A percentile compares a stretch with the other conserved stretches of the same genome.
Evolutionary conservation across 1,140 invertebrate species (phyloP).

Genomic region (Drosophila equinoxialis): DNA sequence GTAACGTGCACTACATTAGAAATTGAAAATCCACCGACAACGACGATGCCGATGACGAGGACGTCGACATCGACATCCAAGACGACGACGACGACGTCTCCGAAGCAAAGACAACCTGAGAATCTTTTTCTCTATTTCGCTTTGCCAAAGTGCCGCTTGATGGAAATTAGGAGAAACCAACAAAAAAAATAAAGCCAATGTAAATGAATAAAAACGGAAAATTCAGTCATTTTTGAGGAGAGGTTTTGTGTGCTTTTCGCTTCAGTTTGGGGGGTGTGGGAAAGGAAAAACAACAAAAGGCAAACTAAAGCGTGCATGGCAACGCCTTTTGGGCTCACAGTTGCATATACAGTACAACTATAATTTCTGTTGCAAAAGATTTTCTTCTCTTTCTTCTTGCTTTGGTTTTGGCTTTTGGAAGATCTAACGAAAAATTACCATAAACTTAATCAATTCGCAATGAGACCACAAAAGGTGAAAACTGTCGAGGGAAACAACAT

Average conservation of each 20-base stretch:
- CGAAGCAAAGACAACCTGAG: conserved; percentile 72
- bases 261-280: conserved; percentile 51
- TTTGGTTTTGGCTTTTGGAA: conserved; percentile 16
- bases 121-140: conserved; percentile 62
- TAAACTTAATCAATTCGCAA: conserved; percentile 82
- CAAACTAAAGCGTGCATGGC: conserved; percentile 66
- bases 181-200: too few relatives aligned
- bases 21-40: conserved; percentile 79
- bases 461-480: conserved; percentile 71
- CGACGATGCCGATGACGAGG: conserved; percentile 60
- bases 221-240: conserved; percentile 47
- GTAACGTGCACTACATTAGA: conserved; percentile 81
- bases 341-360: conserved; percentile 33
- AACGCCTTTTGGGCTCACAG: conserved; percentile 79
- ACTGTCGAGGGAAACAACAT: conserved; percentile 17
- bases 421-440: conserved; percentile 64
- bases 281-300: conserved; percentile 37
- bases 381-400: conserved; percentile 20
- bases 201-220: conserved; percentile 5
- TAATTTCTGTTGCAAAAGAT: conserved; percentile 3
- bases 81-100: conserved; percentile 30
- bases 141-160: conserved; percentile 70
- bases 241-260: conserved; percentile 40
- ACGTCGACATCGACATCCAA: conserved; percentile 44
- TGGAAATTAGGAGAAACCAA: conserved; percentile 62